phyloP scores from a whole-genome alignment of 2,797 vertebrate species.

The Acanthopagrus latus region DNA sequence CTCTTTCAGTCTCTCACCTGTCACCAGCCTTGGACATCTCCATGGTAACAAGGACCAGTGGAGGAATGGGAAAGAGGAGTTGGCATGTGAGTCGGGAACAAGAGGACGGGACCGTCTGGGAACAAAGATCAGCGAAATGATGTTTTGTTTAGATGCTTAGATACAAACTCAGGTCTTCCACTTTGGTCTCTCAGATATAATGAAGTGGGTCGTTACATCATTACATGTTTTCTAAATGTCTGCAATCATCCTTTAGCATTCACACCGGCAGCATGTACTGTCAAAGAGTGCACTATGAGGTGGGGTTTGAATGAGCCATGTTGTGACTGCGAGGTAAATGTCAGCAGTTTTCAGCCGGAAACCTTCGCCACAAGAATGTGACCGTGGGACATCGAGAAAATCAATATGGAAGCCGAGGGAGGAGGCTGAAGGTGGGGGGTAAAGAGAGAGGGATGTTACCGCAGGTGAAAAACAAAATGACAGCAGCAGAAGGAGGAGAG shows the following conservation, averaged over 20 bases:
- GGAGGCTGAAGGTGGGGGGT: constrained; percentile 39
- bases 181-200: neutral
- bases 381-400: constrained; percentile 77
- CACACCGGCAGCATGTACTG: constrained; percentile 1
- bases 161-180: neutral
- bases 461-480: constrained; percentile 57
- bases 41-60: constrained; percentile 50
- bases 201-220: constrained; percentile 16
- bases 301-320: constrained; percentile 70
- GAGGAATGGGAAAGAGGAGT: constrained; percentile 14
- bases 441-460: constrained; percentile 20
- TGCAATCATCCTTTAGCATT: constrained; percentile 20
- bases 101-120: neutral
- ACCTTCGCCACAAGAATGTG: constrained; percentile 82
- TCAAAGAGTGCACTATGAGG: constrained; percentile 37
- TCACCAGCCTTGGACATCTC: constrained; percentile 33
- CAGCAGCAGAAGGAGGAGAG: constrained; percentile 15
- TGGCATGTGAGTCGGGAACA: neutral
- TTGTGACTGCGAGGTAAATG: constrained; percentile 74
- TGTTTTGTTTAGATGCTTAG: no score
- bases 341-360: constrained; percentile 81
- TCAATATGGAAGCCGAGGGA: constrained; percentile 77
- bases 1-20: constrained; percentile 4
- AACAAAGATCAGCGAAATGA: neutral
- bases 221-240: constrained; percentile 10